Evolutionary conservation across 1,140 invertebrate species (phyloP).

Genomic region (Lanistes nyassanus): DNA sequence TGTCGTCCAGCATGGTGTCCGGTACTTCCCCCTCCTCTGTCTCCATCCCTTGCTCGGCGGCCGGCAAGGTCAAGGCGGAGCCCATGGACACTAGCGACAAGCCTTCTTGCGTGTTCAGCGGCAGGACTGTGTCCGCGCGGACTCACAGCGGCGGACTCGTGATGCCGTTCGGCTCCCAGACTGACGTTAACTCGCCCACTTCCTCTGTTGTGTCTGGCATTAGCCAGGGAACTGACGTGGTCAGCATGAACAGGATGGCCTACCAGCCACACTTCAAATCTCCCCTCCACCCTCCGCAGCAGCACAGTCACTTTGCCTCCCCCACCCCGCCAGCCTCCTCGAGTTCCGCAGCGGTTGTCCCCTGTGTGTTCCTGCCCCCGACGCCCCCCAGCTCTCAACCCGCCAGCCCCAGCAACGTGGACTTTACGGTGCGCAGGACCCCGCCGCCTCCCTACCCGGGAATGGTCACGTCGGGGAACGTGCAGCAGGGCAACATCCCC

Average conservation of each 20-base stretch:
- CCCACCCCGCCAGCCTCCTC: conserved; percentile 2
- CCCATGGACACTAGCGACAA: conserved; percentile 49
- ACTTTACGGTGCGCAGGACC: conserved; percentile 44
- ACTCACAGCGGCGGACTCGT: conserved; percentile 25
- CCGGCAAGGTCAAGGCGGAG: conserved; percentile 48
- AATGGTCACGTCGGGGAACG: conserved; percentile 22
- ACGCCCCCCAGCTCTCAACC: conserved; percentile 63
- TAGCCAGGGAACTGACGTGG: not conserved
- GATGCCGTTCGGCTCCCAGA: not conserved
- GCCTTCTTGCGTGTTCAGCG: conserved; percentile 54
- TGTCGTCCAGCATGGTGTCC: conserved; percentile 21
- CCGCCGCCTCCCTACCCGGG: conserved; percentile 63
- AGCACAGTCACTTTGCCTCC: conserved; percentile 15
- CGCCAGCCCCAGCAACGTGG: conserved; percentile 54
- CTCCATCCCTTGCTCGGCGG: not conserved
- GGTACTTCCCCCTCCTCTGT: conserved; percentile 2
- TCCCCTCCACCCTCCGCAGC: conserved; percentile 6
- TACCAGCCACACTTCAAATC: not conserved
- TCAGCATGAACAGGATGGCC: not conserved
- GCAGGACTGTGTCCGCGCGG: conserved; percentile 21
- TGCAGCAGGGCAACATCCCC: conserved; percentile 32
- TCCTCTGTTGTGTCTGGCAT: conserved; percentile 1
- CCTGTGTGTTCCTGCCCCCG: conserved; percentile 50
- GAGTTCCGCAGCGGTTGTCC: conserved; percentile 49
- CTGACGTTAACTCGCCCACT: not conserved